Evolutionary conservation across 2,888 invertebrate genomes (phyloP).

Genomic region (Perdita meconis): DNA sequence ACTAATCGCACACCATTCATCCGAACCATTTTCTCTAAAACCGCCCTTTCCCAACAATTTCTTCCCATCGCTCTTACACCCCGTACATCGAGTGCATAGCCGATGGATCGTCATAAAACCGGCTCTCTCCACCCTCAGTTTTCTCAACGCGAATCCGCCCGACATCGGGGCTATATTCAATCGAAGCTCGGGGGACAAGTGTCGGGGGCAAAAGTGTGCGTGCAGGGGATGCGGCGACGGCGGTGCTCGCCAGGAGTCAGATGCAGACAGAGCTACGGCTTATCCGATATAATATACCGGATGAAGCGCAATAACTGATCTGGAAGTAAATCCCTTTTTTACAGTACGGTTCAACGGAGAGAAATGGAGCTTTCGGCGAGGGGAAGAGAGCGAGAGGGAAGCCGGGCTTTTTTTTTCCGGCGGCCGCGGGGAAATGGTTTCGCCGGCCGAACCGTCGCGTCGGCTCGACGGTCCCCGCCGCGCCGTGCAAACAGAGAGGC

Average conservation of each 20-base stretch:
- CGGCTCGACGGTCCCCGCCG: conserved; percentile 11
- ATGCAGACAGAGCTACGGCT: conserved; percentile 45
- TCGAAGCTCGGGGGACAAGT: conserved; percentile 45
- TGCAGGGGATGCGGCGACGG: neutral
- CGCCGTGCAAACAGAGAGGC: conserved; percentile 52
- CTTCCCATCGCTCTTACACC: neutral
- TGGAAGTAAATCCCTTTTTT: conserved; percentile 62
- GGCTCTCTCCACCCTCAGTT: conserved; percentile 64
- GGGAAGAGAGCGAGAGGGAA: too few species aligned
- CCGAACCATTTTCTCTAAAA: neutral
- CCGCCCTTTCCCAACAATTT: too few species aligned
- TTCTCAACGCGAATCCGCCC: conserved; percentile 60
- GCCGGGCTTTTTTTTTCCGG: neutral
- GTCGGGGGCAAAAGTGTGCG: conserved; percentile 10
- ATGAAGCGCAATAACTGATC: conserved; percentile 64
- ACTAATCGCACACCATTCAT: too few species aligned
- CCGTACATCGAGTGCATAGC: conserved; percentile 29
- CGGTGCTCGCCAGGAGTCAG: conserved; percentile 38
- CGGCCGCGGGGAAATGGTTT: conserved; percentile 40
- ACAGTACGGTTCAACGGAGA: conserved; percentile 56
- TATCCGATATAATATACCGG: conserved; percentile 65
- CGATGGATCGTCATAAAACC: conserved; percentile 67
- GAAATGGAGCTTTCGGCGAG: conserved; percentile 54
- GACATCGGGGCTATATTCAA: conserved; percentile 45
- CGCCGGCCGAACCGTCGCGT: conserved; percentile 31